Evolutionary conservation across 2,797 vertebrate species (phyloP).

Genomic region (Mus spretus): DNA sequence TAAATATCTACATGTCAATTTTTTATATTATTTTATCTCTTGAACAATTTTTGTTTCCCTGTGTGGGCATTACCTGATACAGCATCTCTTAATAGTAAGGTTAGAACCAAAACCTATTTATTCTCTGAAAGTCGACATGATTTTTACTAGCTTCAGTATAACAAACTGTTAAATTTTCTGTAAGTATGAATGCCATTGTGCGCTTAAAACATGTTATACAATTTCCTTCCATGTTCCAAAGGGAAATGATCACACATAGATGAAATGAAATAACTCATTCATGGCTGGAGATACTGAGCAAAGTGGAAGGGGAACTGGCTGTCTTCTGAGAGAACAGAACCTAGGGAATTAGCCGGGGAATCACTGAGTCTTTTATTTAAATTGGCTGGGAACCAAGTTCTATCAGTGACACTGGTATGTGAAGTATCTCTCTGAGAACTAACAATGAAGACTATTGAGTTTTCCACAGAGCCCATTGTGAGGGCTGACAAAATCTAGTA

Average conservation of each 20-base stretch:
- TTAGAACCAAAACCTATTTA: slow-evolving; percentile 21
- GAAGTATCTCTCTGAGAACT: not conserved
- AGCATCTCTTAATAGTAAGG: not conserved
- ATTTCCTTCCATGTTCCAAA: slow-evolving; percentile 41
- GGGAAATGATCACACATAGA: slow-evolving; percentile 52
- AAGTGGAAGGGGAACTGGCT: not conserved
- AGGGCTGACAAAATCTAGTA: not conserved
- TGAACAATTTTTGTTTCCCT: not conserved
- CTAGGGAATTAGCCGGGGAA: not conserved
- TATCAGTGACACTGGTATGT: not conserved
- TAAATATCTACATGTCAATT: not conserved
- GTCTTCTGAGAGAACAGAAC: not conserved
- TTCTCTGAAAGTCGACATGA: slow-evolving; percentile 27
- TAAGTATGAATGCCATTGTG: not conserved
- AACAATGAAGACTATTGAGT: not conserved
- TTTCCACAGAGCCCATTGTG: not conserved
- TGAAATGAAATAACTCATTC: slow-evolving; percentile 53
- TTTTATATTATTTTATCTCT: not conserved
- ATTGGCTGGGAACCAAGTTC: not conserved
- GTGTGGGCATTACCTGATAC: not conserved
- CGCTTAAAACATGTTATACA: slow-evolving; percentile 15
- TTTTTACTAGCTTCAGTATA: not conserved
- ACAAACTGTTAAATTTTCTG: not conserved
- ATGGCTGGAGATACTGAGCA: not conserved
- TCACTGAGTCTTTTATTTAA: slow-evolving; percentile 22